Conservation (phyloP, 2,888 invertebrate genomes). For the Lithodes maja region DNA sequence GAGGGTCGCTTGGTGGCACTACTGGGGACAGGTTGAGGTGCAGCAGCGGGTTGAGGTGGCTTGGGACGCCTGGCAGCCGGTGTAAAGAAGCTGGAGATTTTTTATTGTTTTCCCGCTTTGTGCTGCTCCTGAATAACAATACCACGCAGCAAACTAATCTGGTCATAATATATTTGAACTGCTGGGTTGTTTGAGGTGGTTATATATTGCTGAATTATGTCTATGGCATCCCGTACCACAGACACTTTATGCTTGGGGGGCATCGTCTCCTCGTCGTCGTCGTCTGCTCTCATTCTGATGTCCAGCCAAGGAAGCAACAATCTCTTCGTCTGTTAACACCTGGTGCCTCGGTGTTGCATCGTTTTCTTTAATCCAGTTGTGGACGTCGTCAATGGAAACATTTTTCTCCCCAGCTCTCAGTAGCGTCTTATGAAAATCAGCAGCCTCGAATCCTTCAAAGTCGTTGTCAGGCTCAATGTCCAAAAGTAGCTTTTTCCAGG, state of each 20-base stretch:
- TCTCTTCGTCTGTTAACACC: no score
- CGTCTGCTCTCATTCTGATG: no score
- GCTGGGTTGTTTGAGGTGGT: background rate
- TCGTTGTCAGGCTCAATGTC: no score
- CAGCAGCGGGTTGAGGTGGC: background rate
- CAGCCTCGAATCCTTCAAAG: no score
- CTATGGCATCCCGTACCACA: slow-evolving; percentile 7
- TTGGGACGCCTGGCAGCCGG: background rate
- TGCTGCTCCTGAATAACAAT: background rate
- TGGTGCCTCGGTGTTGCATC: no score
- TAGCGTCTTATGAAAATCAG: no score
- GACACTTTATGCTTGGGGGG: background rate
- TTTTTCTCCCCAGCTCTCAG: no score
- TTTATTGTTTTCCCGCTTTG: background rate
- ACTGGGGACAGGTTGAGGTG: slow-evolving; percentile 2
- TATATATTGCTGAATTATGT: background rate
- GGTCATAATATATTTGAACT: slow-evolving; percentile 16
- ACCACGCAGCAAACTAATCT: slow-evolving; percentile 9
- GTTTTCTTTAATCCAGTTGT: no score
- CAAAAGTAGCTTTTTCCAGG: no score
- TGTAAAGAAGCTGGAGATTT: slow-evolving; percentile 7
- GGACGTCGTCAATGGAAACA: no score
- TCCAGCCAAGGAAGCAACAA: no score
- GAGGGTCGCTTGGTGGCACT: background rate
- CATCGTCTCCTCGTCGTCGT: background rate